Conservation (phyloP, 2,888 invertebrate species). For the Epicampocera succincta region DNA sequence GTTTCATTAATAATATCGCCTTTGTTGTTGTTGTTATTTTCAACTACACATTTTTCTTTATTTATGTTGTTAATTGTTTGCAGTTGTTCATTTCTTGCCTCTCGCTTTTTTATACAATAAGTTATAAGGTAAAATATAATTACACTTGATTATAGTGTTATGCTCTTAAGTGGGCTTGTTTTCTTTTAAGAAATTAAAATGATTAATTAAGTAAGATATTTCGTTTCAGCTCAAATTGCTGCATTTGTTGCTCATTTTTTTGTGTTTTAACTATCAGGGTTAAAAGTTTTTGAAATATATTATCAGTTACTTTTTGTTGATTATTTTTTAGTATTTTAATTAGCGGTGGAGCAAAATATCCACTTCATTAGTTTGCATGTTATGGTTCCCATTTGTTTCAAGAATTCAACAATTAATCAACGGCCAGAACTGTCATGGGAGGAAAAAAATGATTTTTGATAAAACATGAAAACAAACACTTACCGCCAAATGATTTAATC, state of each 20-base stretch:
- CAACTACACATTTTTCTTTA: conserved; percentile 27
- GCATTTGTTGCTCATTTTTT: not conserved
- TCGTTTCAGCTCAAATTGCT: conserved; percentile 4
- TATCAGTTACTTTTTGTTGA: not conserved
- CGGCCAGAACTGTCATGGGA: not conserved
- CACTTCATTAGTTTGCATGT: conserved; percentile 16
- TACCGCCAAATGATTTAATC: conserved; percentile 8
- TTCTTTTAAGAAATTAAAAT: conserved; percentile 56
- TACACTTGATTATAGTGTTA: conserved; percentile 66
- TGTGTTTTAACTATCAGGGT: conserved; percentile 28
- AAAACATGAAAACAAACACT: conserved; percentile 21
- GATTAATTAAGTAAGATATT: conserved; percentile 63
- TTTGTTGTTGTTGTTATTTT: conserved; percentile 21
- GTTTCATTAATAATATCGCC: conserved; percentile 18
- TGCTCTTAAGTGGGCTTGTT: conserved; percentile 61
- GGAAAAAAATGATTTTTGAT: not conserved
- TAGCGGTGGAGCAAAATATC: conserved; percentile 6
- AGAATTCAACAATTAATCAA: conserved; percentile 27
- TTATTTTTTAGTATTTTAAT: conserved; percentile 13
- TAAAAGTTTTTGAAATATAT: conserved; percentile 22
- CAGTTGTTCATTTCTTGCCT: conserved; percentile 56
- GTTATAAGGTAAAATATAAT: conserved; percentile 67
- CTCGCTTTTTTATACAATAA: conserved; percentile 1
- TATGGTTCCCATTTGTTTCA: conserved; percentile 16
- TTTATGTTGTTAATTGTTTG: conserved; percentile 63